Conservation (phyloP, 2,888 invertebrate genomes). For the Drosophila melanosoma region DNA sequence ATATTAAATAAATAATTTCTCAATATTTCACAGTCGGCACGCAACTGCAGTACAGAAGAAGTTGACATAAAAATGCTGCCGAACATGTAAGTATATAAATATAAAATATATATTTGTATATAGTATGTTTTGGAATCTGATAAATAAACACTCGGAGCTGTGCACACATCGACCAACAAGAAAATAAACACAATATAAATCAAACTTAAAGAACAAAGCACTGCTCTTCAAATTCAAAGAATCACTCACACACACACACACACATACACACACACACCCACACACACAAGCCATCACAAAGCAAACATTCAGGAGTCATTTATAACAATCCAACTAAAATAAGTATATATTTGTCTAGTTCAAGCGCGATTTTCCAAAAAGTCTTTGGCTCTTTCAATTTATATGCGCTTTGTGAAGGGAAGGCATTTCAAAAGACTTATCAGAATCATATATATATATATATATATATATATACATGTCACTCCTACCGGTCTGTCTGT, state of each 20-base stretch:
- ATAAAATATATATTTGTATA: not conserved
- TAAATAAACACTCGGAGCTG: constrained; percentile 30
- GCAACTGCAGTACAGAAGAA: constrained; percentile 5
- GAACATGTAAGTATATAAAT: constrained; percentile 13
- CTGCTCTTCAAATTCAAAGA: not conserved
- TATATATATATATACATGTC: not conserved
- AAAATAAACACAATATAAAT: constrained; percentile 3
- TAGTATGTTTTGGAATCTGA: constrained; percentile 2
- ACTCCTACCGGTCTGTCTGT: too few species aligned
- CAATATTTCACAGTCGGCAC: not conserved
- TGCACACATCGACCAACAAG: constrained; percentile 22
- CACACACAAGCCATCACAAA: not conserved
- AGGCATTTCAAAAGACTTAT: not conserved
- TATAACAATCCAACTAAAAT: not conserved
- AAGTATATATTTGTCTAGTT: not conserved
- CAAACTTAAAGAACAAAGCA: constrained; percentile 8
- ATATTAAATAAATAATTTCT: not conserved
- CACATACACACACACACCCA: not conserved
- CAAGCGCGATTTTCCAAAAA: not conserved
- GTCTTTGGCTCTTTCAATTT: not conserved
- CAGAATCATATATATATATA: too few species aligned
- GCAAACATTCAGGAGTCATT: not conserved
- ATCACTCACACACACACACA: not conserved
- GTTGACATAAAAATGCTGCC: constrained; percentile 18
- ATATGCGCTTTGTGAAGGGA: not conserved